phyloP scores from a whole-genome alignment of 2,797 vertebrate genomes.

The Fistularia commersonii region DNA sequence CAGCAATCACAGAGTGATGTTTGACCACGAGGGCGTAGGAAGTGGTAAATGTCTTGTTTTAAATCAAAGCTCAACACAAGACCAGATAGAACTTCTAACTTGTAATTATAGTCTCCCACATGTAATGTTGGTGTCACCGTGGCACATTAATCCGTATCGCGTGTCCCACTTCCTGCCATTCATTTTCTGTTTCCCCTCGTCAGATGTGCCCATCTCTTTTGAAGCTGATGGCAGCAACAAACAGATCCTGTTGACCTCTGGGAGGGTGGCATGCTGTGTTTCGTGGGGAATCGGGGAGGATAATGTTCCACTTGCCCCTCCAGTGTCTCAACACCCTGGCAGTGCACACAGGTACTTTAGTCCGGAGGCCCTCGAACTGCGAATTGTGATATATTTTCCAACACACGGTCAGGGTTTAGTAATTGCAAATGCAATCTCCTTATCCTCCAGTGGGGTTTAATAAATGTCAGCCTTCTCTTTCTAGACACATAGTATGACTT shows the following conservation, averaged over 20 bases:
- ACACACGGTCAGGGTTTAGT: too few species aligned
- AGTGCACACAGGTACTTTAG: slow-evolving; percentile 84
- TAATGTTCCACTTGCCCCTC: slow-evolving; percentile 83
- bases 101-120: background rate
- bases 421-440: too few species aligned
- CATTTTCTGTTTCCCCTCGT: too few species aligned
- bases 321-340: slow-evolving; percentile 72
- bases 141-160: too few species aligned
- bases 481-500: too few species aligned
- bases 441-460: too few species aligned
- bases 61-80: background rate
- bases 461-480: too few species aligned
- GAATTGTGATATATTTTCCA: too few species aligned
- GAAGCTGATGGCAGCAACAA: slow-evolving; percentile 88
- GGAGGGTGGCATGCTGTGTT: slow-evolving; percentile 87
- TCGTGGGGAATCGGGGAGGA: slow-evolving; percentile 89
- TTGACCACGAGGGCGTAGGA: slow-evolving; percentile 94
- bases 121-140: too few species aligned
- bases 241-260: slow-evolving; percentile 89
- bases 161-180: too few species aligned
- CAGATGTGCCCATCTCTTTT: slow-evolving; percentile 92
- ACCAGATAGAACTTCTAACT: too few species aligned
- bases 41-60: slow-evolving; percentile 76
- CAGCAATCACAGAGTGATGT: slow-evolving; percentile 85
- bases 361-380: background rate